A percentile compares a stretch with the other conserved stretches of the same genome.
Evolutionary conservation across 2,113 vertebrate genomes (phyloP).

Genomic region (Myotis yumanensis): DNA sequence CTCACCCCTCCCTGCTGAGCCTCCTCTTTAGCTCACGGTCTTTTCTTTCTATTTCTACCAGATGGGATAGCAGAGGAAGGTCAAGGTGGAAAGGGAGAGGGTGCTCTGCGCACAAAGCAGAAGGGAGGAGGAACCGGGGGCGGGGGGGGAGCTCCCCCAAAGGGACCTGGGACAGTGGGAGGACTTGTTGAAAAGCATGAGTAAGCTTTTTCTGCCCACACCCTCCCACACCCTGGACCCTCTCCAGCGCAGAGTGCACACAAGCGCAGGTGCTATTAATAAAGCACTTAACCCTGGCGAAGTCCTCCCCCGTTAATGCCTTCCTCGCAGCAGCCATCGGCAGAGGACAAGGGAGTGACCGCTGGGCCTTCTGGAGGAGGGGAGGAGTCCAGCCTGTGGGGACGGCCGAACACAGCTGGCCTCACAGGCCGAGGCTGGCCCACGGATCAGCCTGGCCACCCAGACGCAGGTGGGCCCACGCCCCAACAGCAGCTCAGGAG

Average conservation of each 20-base stretch:
- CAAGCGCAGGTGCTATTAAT: not conserved
- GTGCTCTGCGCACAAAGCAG: not conserved
- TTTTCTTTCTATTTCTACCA: not conserved
- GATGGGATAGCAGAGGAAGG: not conserved
- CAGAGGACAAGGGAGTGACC: not conserved
- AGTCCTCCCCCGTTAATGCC: not conserved
- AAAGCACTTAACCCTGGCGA: not conserved
- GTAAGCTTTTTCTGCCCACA: not conserved
- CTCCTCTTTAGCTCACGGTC: not conserved
- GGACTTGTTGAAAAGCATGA: not conserved
- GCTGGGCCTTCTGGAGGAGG: not conserved
- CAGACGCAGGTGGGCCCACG: not conserved
- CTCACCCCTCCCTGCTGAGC: not conserved
- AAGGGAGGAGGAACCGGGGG: not conserved
- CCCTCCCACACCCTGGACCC: rapidly evolving
- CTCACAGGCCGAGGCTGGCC: not conserved
- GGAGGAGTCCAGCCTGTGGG: not conserved
- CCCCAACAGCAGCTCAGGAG: not conserved
- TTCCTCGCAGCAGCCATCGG: not conserved
- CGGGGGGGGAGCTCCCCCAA: not conserved
- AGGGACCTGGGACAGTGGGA: not conserved
- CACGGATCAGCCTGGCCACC: not conserved
- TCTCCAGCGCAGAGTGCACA: not conserved
- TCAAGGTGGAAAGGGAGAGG: not conserved
- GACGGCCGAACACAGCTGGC: not conserved